Conservation (phyloP, 2,113 vertebrate genomes). For the Cranoglanis bouderius region DNA sequence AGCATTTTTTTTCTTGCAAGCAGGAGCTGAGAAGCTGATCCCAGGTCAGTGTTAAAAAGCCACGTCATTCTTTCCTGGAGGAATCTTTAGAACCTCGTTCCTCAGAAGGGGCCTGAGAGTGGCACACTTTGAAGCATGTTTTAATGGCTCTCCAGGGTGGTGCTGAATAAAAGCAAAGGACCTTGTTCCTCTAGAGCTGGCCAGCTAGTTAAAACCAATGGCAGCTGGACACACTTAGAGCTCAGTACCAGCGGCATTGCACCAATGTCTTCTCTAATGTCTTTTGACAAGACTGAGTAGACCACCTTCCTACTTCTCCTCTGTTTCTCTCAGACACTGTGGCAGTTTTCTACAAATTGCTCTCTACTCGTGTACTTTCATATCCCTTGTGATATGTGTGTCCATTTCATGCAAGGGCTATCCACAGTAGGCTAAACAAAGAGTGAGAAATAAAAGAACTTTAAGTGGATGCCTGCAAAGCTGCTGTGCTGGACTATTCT, state of each 20-base stretch:
- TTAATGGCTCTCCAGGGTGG: constrained; percentile 53
- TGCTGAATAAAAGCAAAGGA: constrained; percentile 28
- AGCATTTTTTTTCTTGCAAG: constrained; percentile 30
- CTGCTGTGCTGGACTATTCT: constrained; percentile 18
- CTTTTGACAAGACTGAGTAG: constrained; percentile 1
- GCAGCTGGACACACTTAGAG: constrained; percentile 38
- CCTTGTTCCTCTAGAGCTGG: constrained; percentile 31
- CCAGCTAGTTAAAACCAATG: constrained; percentile 37
- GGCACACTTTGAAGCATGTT: constrained; percentile 56
- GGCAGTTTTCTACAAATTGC: constrained; percentile 22
- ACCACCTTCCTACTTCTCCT: constrained; percentile 7
- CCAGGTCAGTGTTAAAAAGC: constrained; percentile 47
- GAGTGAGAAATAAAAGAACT: constrained; percentile 24
- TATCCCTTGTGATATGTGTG: constrained; percentile 19
- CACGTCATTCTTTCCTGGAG: constrained; percentile 34
- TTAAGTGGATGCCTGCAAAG: constrained; percentile 25
- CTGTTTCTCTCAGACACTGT: not conserved
- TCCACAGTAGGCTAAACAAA: constrained; percentile 13
- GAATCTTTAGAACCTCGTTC: constrained; percentile 30
- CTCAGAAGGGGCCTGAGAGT: constrained; percentile 37
- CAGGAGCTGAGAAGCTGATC: constrained; percentile 40
- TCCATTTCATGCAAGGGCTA: not conserved
- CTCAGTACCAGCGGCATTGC: constrained; percentile 13
- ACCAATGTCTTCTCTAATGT: constrained; percentile 25
- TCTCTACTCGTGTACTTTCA: constrained; percentile 20